Evolutionary conservation across 2,888 invertebrate species (phyloP), one percentile per base, ranked within the genome.

Genomic region (Keiferia lycopersicella): DNA sequence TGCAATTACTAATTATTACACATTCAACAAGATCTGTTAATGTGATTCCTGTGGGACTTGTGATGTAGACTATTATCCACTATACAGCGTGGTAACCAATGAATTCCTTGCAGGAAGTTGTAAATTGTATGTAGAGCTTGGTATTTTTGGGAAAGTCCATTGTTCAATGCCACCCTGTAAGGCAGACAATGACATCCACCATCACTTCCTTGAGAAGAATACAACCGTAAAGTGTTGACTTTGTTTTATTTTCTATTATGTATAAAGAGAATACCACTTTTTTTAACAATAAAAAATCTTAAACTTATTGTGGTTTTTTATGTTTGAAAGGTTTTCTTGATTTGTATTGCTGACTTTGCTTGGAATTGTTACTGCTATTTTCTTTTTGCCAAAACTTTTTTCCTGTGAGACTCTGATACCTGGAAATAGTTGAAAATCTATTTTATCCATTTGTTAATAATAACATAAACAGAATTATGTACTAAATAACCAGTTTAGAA

Each of bases 371-470:
- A 45, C 58, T 75, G 34, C 64, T 69, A 61, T 74, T 67, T 65
- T 83, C 81, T 67, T 77, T 82, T 75, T 90, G 84, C 87, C 89
- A 88, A 75, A 93, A 93, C 70, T 91, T 89, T 65, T 84, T 84
- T 61, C 86, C 86, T 64, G 83, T 79, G 14, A 87, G 72, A 57
- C 84, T 83, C 77, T 93, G 93, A 71, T 93, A 93, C 48, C 94
- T 93, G 79, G 64, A 72, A 78, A 71, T 66, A 70, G 39, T 68
- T 69, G 67, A n/a, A 41, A 41, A 14, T 41, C 12, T 1, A 14
- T n/a, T 14, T 39, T 41, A 41, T 41, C 14, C 1, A 14, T 14
- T 11, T 4, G 1, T 12, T 41, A 12, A 14, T 3, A 11, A 41
- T 0, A 3, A 14, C 12, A 41, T 41, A 30, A 30, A 16, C 12